Evolutionary conservation across 2,797 vertebrate species (phyloP).

Genomic region (Enteromius treurensis): DNA sequence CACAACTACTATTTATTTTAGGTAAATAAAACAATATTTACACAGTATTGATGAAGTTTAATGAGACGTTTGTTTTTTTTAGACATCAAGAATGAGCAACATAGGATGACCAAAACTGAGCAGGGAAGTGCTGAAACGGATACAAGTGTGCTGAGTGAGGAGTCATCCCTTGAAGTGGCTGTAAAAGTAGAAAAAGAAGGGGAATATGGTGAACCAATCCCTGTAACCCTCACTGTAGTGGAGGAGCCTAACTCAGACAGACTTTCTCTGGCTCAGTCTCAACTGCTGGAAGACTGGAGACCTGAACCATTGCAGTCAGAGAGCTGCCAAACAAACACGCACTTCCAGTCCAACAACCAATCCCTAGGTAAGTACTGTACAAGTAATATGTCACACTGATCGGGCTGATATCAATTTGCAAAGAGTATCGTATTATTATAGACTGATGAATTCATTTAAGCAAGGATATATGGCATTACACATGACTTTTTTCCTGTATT

Average conservation of each 20-base stretch:
- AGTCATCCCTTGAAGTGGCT: conserved; percentile 36
- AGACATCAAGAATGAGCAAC: conserved; percentile 45
- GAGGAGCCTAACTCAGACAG: conserved; percentile 58
- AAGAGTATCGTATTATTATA: background rate
- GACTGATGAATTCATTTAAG: background rate
- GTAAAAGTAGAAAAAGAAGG: conserved; percentile 62
- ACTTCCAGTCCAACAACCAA: conserved; percentile 55
- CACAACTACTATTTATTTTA: background rate
- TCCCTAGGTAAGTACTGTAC: conserved; percentile 56
- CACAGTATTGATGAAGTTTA: background rate
- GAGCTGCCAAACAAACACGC: conserved; percentile 51
- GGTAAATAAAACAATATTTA: background rate
- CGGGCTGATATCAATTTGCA: background rate
- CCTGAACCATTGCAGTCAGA: conserved; percentile 61
- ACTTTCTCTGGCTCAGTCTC: conserved; percentile 63
- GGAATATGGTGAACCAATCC: conserved; percentile 34
- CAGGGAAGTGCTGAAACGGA: conserved; percentile 38
- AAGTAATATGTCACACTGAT: background rate
- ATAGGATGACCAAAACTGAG: conserved; percentile 43
- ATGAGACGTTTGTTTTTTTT: background rate
- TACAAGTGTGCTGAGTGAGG: conserved; percentile 38
- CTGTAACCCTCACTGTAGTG: conserved; percentile 31
- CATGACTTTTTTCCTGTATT: background rate
- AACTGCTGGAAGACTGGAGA: conserved; percentile 65
- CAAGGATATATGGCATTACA: background rate